phyloP scores from a whole-genome alignment of 2,797 vertebrate species.

The Melanotaenia boesemani region DNA sequence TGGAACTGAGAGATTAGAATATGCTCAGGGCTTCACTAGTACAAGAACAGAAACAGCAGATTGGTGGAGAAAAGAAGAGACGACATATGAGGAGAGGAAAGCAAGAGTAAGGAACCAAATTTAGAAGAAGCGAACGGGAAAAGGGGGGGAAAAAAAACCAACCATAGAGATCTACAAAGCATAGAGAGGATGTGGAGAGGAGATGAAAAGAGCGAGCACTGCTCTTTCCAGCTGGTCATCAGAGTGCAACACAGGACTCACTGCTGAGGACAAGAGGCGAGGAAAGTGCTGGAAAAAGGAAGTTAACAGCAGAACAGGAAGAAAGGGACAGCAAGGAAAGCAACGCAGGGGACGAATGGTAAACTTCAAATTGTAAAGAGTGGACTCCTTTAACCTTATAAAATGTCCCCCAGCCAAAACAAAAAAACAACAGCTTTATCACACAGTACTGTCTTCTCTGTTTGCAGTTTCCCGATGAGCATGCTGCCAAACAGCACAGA shows the following conservation, averaged over 20 bases:
- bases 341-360: constrained; percentile 44
- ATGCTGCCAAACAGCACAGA: constrained; percentile 65
- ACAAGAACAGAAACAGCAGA: constrained; percentile 80
- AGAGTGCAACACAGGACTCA: constrained; percentile 50
- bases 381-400: constrained; percentile 57
- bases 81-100: constrained; percentile 42
- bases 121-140: constrained; percentile 46
- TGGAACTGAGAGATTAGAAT: constrained; percentile 85
- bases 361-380: constrained; percentile 61
- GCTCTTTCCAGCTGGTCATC: constrained; percentile 59
- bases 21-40: constrained; percentile 76
- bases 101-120: constrained; percentile 62
- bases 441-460: constrained; percentile 53
- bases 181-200: constrained; percentile 34
- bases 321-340: background rate
- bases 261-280: constrained; percentile 26
- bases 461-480: constrained; percentile 57
- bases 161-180: constrained; percentile 41
- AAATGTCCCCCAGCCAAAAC: constrained; percentile 67
- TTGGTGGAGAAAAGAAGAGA: constrained; percentile 60
- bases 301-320: constrained; percentile 13
- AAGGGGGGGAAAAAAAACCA: constrained; percentile 22
- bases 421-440: constrained; percentile 58
- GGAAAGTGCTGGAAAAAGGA: constrained; percentile 9
- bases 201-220: constrained; percentile 58